Conservation (phyloP, 92 coral and sea anemone genomes). For the Diadumene lineata region DNA sequence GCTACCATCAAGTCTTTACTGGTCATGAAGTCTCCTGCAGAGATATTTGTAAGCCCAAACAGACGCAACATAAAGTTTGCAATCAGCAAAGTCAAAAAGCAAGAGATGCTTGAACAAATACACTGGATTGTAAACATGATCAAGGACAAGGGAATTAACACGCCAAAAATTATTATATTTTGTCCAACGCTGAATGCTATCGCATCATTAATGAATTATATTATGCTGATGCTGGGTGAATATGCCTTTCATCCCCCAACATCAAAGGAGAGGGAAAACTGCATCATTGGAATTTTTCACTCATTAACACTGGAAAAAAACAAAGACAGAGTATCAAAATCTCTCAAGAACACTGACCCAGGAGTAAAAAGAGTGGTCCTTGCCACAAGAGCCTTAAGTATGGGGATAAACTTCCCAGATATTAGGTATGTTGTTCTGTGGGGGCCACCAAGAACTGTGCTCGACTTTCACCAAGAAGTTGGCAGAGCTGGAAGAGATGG, state of each 20-base stretch:
- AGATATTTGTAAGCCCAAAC: slow-evolving; percentile 28
- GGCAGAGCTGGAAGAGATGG: slow-evolving; percentile 56
- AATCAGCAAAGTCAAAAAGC: slow-evolving; percentile 7
- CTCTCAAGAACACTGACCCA: slow-evolving; percentile 9
- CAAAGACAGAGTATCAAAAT: slow-evolving; percentile 28
- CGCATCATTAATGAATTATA: slow-evolving; percentile 22
- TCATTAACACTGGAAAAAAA: slow-evolving; percentile 35
- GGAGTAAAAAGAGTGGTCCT: slow-evolving; percentile 41
- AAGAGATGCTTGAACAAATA: background rate
- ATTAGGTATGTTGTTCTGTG: slow-evolving; percentile 41
- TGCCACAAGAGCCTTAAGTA: slow-evolving; percentile 46
- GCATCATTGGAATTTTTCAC: slow-evolving; percentile 44
- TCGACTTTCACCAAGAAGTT: slow-evolving; percentile 46
- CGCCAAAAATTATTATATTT: slow-evolving; percentile 27
- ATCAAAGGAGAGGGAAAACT: slow-evolving; percentile 14
- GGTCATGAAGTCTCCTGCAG: background rate
- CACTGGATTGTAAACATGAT: slow-evolving; percentile 19
- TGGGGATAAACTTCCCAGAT: slow-evolving; percentile 49
- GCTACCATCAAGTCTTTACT: background rate
- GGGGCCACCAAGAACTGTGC: slow-evolving; percentile 44
- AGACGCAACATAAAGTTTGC: slow-evolving; percentile 13
- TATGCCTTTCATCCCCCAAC: background rate
- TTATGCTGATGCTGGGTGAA: slow-evolving; percentile 32
- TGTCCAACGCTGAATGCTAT: slow-evolving; percentile 39
- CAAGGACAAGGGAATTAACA: slow-evolving; percentile 11